phyloP scores from a whole-genome alignment of 2,797 vertebrate genomes.

The Remorina albescens region DNA sequence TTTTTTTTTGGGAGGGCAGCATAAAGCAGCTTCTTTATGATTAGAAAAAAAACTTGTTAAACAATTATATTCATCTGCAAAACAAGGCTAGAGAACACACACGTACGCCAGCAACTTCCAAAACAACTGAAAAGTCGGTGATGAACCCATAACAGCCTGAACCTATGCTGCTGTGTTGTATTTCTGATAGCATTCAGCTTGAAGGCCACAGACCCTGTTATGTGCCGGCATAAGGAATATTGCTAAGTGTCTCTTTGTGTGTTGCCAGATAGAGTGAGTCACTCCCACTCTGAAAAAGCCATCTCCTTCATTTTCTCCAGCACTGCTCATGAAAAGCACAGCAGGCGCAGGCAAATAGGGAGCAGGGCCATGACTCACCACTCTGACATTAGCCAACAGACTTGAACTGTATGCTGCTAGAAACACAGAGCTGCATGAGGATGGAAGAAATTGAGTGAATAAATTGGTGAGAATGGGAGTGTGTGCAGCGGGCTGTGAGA shows the following conservation, averaged over 20 bases:
- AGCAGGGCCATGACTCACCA: conserved; percentile 75
- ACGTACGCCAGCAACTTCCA: neutral
- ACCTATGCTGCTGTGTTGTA: conserved; percentile 23
- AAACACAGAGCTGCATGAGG: conserved; percentile 55
- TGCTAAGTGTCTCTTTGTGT: conserved; percentile 44
- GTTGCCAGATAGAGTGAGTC: conserved; percentile 64
- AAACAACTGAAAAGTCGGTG: conserved; percentile 17
- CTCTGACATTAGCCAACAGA: conserved; percentile 70
- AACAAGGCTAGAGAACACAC: neutral
- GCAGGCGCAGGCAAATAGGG: conserved; percentile 66
- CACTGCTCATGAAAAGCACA: conserved; percentile 71
- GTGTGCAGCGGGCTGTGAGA: conserved; percentile 28
- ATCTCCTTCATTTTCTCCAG: conserved; percentile 58
- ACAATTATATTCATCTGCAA: neutral
- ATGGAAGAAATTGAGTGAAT: conserved; percentile 52
- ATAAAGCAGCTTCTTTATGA: neutral
- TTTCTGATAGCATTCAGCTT: conserved; percentile 44
- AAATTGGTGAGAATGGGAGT: conserved; percentile 36
- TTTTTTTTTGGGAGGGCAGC: neutral
- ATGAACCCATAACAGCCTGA: conserved; percentile 19
- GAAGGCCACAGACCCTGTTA: conserved; percentile 38
- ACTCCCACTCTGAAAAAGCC: conserved; percentile 60
- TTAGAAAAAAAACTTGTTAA: no score
- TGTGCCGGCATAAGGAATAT: conserved; percentile 24
- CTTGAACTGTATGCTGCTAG: conserved; percentile 46